Evolutionary conservation across 2,797 vertebrate species (phyloP), one percentile per base, ranked within the genome.

Genomic region (Scomberomorus guttatus): DNA sequence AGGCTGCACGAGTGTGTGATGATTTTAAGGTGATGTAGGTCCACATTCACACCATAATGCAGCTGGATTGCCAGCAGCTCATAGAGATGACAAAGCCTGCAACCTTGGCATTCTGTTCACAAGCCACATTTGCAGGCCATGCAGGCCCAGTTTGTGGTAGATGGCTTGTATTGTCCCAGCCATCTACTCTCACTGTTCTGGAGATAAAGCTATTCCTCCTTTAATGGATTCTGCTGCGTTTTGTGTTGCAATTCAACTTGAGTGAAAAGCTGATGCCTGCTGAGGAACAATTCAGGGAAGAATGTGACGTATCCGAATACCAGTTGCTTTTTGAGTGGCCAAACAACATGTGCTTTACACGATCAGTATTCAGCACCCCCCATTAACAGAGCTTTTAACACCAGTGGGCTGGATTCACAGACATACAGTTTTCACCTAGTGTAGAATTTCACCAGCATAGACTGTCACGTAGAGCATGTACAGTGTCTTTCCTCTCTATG

Each of bases 81-180:
- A 62, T 18, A 54, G 59, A 70, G 62, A 75, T 37, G 39, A 84
- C 75, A 90, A 89, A 89, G 80, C 64, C 81, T 77, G 61, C 73
- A 82, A 90, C 92, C 90, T 94, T 93, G 89, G 84, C 68, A 81
- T 80, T 89, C 72, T 84, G 75, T 71, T 81, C 79, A 70, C 84
- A 79, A 77, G 75, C 80, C 57, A 77, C 73, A 78, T 83, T 58
- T 60, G 66, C 55, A 69, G 81, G 46, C 79, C 77, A 56, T 60
- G 66, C 55, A 69, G 81, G 46, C 78, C 77, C 78, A 77, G 78
- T 73, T 82, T 77, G 83, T 51, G 81, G 67, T 79, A 80, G 73
- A 77, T 83, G 54, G 48, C 82, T 87, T 8, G 37, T 57, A 91
- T 89, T 90, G 88, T 90, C 83, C 73, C 20, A 79, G 77, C 75